These are phyloP conservation scores for Reticulitermes speratus DNA, from an alignment of 1,140 invertebrate species.

Conservation along the genomic window DNA sequence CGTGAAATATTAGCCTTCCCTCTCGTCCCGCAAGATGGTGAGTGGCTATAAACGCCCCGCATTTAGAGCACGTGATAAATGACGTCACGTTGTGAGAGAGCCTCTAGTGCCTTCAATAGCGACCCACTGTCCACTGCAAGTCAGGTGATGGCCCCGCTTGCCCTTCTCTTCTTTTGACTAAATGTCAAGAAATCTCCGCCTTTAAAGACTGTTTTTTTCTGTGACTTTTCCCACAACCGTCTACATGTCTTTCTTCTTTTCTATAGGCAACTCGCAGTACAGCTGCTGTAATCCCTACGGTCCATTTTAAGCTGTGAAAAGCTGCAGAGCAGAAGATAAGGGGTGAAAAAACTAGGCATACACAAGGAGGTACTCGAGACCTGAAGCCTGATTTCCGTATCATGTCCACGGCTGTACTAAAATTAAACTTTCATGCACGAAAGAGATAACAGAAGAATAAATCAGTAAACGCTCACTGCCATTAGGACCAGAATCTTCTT, in stretches of 20 bases:
- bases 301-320: conserved; percentile 14
- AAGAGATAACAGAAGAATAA: too few relatives aligned
- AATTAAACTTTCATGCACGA: too few relatives aligned
- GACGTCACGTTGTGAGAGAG: not conserved
- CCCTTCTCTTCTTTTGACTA: not conserved
- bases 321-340: not conserved
- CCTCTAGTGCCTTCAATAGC: not conserved
- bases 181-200: not conserved
- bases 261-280: not conserved
- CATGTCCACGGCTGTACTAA: not conserved
- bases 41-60: not conserved
- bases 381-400: not conserved
- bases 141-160: not conserved
- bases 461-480: too few relatives aligned
- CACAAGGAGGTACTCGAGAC: not conserved
- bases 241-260: not conserved
- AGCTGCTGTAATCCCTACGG: conserved; percentile 9
- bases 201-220: not conserved
- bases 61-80: not conserved
- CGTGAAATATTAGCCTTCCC: not conserved
- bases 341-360: not conserved
- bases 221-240: not conserved
- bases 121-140: conserved; percentile 2
- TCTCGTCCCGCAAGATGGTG: not conserved
- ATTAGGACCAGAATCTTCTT: too few relatives aligned